Conservation (phyloP, 2,888 invertebrate genomes). For the Gastracanthus pulcherrimus region DNA sequence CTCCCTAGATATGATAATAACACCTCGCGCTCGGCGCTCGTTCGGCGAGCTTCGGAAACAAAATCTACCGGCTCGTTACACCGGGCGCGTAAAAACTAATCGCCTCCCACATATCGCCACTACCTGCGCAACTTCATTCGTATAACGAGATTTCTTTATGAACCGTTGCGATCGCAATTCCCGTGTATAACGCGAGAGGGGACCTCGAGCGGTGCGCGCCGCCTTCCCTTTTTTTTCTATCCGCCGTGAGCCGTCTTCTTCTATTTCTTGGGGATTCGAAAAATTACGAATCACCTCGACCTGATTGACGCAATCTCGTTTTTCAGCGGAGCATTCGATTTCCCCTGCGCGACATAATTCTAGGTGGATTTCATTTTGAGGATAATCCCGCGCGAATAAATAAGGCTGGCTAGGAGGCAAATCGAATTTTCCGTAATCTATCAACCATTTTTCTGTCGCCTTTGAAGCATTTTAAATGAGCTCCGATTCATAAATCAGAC, state of each 20-base stretch:
- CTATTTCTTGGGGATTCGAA: neutral
- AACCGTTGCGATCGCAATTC: neutral
- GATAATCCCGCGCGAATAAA: constrained; percentile 8
- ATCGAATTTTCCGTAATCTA: neutral
- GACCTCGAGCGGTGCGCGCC: no score
- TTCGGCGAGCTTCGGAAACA: neutral
- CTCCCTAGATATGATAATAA: neutral
- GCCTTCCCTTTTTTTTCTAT: neutral
- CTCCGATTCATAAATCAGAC: neutral
- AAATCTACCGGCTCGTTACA: neutral
- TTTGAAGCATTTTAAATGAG: neutral
- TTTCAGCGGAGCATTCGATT: neutral
- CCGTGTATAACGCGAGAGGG: neutral
- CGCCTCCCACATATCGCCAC: neutral
- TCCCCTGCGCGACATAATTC: constrained; percentile 6
- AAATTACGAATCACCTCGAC: constrained; percentile 32
- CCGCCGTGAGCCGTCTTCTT: neutral
- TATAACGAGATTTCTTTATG: constrained; percentile 23
- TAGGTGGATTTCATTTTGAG: constrained; percentile 20
- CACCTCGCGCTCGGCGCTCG: neutral
- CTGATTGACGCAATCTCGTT: constrained; percentile 38
- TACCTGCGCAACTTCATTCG: neutral
- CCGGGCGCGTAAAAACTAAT: neutral
- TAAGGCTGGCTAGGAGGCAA: neutral
- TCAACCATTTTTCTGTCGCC: neutral